Base-by-base conservation (phyloP, 2,888 invertebrate genomes). In the Buathra laborator region DNA sequence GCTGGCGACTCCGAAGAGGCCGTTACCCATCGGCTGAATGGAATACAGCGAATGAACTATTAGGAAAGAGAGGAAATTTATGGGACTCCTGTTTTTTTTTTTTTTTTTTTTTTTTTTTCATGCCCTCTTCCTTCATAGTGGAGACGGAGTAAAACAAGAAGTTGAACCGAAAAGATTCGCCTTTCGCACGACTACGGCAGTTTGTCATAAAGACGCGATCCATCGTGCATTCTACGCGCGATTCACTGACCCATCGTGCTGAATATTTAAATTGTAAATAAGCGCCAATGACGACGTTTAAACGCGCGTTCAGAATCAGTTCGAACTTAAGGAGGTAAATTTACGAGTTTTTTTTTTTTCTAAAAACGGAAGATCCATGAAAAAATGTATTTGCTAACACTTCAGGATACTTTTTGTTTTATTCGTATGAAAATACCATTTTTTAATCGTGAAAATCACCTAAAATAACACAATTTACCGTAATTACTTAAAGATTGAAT, bases 241-340 rank as follows among this genome's bases (percentile, higher is more conserved):
- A 75, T 75, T 62, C 71, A 76, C 86, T 79, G 85, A 88, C 84
- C 84, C 83, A 86, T 86, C 84, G 81, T 78, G 51, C 70, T 67
- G 88, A 87, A 83, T 87, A 91, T 91, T 91, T 91, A 85, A 91
- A 91, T 89, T 90, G 89, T 86, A 89, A 90, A 91, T 89, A 76
- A 78, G 80, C 87, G 81, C 83, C 81, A 72, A 77, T 80, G 56
- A 70, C 53, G 16, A 24, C 48, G n/a, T 62, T 81, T 70, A 75
- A 82, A 81, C 64, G 62, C 59, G 68, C 62, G 62, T 62, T 62
- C n/a, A 32, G 29, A 62, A 62, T 62, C 32, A 62, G 62, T 62
- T 62, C 62, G 62, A 62, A 62, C 32, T 29, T 2, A 14, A 5
- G 14, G 29, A 62, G 32, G 62, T 62, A 5, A n/a, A 29, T 62